Evolutionary conservation across 2,113 vertebrate genomes (phyloP).

Genomic region (Ophiodon elongatus): DNA sequence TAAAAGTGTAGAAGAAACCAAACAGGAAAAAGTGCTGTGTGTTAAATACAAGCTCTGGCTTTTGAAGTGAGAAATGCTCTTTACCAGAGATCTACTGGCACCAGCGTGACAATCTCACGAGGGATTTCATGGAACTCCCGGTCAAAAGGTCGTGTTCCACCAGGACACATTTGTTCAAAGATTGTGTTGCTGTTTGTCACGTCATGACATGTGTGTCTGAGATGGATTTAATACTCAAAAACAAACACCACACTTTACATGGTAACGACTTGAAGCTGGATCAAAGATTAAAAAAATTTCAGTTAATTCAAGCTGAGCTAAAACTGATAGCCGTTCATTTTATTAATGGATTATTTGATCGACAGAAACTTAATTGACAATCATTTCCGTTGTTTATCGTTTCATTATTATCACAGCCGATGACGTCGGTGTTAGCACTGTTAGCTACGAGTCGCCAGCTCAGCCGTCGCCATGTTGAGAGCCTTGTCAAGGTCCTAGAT

Average conservation of each 20-base stretch:
- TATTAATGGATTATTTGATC: neutral
- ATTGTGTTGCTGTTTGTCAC: neutral
- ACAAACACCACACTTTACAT: neutral
- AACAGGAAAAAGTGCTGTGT: no score
- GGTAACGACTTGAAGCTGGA: neutral
- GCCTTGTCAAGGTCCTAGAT: no score
- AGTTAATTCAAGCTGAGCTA: neutral
- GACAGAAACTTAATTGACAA: neutral
- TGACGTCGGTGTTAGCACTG: no score
- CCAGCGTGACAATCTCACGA: neutral
- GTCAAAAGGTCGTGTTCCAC: neutral
- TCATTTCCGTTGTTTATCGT: neutral
- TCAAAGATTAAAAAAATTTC: neutral
- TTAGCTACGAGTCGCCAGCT: no score
- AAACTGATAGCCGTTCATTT: neutral
- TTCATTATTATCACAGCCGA: neutral
- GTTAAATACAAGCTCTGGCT: neutral
- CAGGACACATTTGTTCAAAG: neutral
- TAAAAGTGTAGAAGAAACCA: neutral
- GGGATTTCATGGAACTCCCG: neutral
- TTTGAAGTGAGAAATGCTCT: neutral
- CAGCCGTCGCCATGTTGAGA: neutral
- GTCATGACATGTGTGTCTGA: neutral
- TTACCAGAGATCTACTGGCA: neutral
- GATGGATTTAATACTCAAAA: neutral